Conservation (phyloP, 2,888 invertebrate genomes). For the Mycalesis mineus region DNA sequence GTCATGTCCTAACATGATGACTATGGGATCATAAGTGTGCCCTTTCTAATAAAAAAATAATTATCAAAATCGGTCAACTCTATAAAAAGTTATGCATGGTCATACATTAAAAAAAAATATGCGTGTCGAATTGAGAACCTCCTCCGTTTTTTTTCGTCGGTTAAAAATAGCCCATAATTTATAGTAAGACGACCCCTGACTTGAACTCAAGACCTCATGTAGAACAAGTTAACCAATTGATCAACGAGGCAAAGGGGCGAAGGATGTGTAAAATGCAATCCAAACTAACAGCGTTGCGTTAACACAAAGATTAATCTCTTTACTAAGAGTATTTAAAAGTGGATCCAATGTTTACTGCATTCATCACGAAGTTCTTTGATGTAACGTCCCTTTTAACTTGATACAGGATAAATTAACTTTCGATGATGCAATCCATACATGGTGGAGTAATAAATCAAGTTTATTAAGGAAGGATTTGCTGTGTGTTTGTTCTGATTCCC, state of each 20-base stretch:
- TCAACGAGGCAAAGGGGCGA: background rate
- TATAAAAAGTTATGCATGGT: too few relatives aligned
- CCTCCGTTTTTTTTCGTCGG: too few relatives aligned
- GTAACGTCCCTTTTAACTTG: constrained; percentile 4
- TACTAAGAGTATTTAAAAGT: background rate
- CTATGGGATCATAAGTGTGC: too few relatives aligned
- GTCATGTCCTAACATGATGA: too few relatives aligned
- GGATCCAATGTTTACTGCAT: background rate
- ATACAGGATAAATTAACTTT: constrained; percentile 8
- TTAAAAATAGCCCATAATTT: too few relatives aligned
- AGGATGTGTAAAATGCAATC: background rate
- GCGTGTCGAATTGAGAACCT: too few relatives aligned
- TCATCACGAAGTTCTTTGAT: background rate
- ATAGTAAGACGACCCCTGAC: too few relatives aligned
- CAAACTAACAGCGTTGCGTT: background rate
- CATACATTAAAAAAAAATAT: too few relatives aligned
- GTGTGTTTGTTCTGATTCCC: background rate
- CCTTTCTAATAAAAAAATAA: too few relatives aligned
- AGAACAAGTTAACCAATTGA: too few relatives aligned
- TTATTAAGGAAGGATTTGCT: background rate
- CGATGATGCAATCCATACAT: background rate
- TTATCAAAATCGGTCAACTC: too few relatives aligned
- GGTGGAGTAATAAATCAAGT: background rate
- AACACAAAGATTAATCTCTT: background rate
- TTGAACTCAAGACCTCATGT: too few relatives aligned